Evolutionary conservation across 2,797 vertebrate genomes (phyloP), one percentile per base, ranked within the genome.

Genomic region (Coccyzus lansbergi): DNA sequence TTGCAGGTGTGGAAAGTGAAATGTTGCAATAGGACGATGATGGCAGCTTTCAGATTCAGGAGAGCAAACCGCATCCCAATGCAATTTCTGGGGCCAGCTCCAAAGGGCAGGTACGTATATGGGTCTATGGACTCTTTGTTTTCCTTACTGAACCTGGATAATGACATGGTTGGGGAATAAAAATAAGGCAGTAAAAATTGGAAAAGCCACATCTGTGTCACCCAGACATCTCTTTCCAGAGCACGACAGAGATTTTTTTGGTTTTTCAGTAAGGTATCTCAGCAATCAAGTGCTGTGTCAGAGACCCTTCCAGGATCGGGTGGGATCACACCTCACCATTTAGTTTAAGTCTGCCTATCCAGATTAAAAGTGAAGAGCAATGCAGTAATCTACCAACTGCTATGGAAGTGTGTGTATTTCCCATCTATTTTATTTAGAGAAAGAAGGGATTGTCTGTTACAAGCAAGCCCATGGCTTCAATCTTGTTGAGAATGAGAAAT

Each of bases 61-160:
- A 98, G 34, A 16, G 98, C 98, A 92, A 98, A 99, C 58, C 98
- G 95, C 98, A 98, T 98, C 80, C 98, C 98, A 2, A 99, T 95
- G 90, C 99, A 99, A 95, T 99, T 99, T 70, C 98, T 98, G 74
- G 99, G 99, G 3, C 98, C 98, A 4, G 96, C 94, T 83, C 99
- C 98, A 59, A 99, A 99, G n/a, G 98, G 98, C 68, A 99, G 85
- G 80, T 97, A 99, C 0, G 83, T 42, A 24, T 98, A 98, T 0
- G 98, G 98, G 64, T 98, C 97, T 3, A 98, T 91, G 69, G 70
- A 63, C 8, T 97, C 96, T 68, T 97, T 98, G 94, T 98, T 98
- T n/a, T 98, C 98, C 90, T 98, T 98, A 77, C 97, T 98, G 96
- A 99, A 99, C 83, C 97, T 98, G 93, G 21, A 3, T 33, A 65